Percentiles rank a stretch among this genome's conserved stretches.
Evolutionary conservation across 2,888 invertebrate species (phyloP).

Genomic region (Tetragonula carbonaria): DNA sequence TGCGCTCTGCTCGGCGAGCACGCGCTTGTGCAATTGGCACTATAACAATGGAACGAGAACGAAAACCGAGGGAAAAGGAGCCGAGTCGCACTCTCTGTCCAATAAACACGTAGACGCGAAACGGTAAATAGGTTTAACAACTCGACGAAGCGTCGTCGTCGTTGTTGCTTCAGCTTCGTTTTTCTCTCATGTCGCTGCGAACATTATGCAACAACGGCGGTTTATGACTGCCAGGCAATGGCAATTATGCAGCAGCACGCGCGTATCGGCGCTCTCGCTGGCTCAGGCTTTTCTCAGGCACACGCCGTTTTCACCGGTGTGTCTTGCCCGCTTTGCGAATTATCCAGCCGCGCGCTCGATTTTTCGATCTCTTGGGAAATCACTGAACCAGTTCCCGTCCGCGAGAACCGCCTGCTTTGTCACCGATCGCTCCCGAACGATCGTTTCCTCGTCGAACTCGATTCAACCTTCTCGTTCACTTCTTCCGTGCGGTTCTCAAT

Average conservation of each 20-base stretch:
- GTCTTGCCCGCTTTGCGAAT: constrained; percentile 34
- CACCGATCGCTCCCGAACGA: neutral
- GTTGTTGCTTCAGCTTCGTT: constrained; percentile 16
- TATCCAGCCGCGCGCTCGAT: constrained; percentile 5
- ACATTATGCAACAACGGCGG: constrained; percentile 60
- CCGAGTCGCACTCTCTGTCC: constrained; percentile 16
- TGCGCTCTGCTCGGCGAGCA: constrained; percentile 5
- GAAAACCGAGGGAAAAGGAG: constrained; percentile 26
- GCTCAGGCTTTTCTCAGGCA: constrained; percentile 49
- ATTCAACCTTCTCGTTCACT: neutral
- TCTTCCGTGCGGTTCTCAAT: neutral
- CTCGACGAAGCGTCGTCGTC: constrained; percentile 30
- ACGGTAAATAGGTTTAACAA: constrained; percentile 47
- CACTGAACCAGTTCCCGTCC: constrained; percentile 35
- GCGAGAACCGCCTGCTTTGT: constrained; percentile 5
- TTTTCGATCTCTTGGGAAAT: constrained; percentile 55
- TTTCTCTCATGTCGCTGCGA: constrained; percentile 5
- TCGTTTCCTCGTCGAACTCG: neutral
- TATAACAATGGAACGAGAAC: constrained; percentile 50
- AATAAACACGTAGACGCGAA: constrained; percentile 49
- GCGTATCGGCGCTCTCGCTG: constrained; percentile 16
- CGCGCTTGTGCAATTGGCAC: constrained; percentile 45
- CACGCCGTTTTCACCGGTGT: constrained; percentile 54
- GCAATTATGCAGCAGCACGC: constrained; percentile 51
- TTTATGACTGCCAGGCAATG: constrained; percentile 46